Evolutionary conservation across 1,140 invertebrate genomes (phyloP).

Genomic region (Mya arenaria): DNA sequence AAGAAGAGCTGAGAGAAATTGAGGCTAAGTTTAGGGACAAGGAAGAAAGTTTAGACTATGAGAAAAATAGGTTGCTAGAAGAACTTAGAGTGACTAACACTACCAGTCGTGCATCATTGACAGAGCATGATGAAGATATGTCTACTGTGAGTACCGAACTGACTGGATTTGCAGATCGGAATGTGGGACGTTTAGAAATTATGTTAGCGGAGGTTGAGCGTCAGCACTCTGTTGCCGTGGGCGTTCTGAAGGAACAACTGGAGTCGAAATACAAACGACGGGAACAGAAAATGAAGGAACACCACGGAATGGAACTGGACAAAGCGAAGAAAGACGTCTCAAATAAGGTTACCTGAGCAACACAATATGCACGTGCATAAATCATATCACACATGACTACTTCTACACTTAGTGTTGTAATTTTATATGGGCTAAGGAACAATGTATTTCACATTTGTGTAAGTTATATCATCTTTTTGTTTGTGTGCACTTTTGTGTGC

Average conservation of each 20-base stretch:
- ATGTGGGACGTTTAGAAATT: conserved; percentile 54
- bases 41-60: conserved; percentile 70
- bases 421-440: no score
- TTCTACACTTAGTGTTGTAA: no score
- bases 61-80: conserved; percentile 68
- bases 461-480: no score
- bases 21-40: conserved; percentile 71
- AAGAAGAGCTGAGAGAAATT: conserved; percentile 73
- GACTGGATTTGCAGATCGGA: conserved; percentile 11
- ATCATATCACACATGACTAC: no score
- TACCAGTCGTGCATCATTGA: background rate
- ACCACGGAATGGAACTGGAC: conserved; percentile 1
- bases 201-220: conserved; percentile 63
- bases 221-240: conserved; percentile 68
- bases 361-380: no score
- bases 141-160: conserved; percentile 37
- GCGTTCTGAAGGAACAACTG: conserved; percentile 68
- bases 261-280: conserved; percentile 39
- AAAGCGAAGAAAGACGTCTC: conserved; percentile 20
- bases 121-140: conserved; percentile 45
- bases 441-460: no score
- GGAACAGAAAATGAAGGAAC: conserved; percentile 21
- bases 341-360: conserved; percentile 35
- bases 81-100: conserved; percentile 64
- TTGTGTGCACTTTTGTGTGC: no score